These are phyloP conservation scores for Lepus timidus DNA, from an alignment of 2,113 vertebrate species.

Conservation along the genomic window DNA sequence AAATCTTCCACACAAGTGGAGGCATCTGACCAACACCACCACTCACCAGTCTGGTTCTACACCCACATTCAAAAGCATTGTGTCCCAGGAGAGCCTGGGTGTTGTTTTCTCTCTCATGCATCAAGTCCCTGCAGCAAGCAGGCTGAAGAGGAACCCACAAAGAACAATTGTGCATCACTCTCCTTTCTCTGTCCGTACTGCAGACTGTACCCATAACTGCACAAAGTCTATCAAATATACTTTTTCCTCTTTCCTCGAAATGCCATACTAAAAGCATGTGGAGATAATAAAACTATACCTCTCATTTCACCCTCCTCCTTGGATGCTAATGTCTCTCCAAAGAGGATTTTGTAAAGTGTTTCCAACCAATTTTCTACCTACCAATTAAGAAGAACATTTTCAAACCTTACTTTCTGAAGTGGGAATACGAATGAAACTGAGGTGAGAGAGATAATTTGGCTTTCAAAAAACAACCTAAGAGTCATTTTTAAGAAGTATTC, in stretches of 20 bases:
- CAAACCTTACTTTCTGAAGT: slow-evolving; percentile 54
- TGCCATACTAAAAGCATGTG: slow-evolving; percentile 6
- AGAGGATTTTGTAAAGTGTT: slow-evolving; percentile 15
- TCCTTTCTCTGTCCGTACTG: not conserved
- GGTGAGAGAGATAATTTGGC: not conserved
- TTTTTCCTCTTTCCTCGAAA: slow-evolving; percentile 10
- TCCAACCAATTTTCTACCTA: slow-evolving; percentile 2
- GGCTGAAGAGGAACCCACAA: slow-evolving; percentile 19
- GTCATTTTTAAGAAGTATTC: not conserved
- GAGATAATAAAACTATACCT: not conserved
- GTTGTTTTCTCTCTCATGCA: slow-evolving; percentile 15
- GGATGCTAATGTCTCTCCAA: slow-evolving; percentile 7
- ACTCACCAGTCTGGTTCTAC: slow-evolving; percentile 73
- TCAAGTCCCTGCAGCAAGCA: slow-evolving; percentile 13
- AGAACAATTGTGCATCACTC: not conserved
- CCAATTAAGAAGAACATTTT: slow-evolving; percentile 21
- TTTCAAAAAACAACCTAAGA: not conserved
- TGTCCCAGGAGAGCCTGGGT: not conserved
- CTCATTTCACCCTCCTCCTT: not conserved
- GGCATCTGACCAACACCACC: slow-evolving; percentile 59
- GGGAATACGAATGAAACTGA: not conserved
- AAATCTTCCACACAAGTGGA: slow-evolving; percentile 56
- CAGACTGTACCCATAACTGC: not conserved
- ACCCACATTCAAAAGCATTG: slow-evolving; percentile 60
- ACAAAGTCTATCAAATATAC: not conserved